These are phyloP conservation scores for Aldrovandia affinis DNA, from an alignment of 2,797 vertebrate genomes.

Conservation along the genomic window DNA sequence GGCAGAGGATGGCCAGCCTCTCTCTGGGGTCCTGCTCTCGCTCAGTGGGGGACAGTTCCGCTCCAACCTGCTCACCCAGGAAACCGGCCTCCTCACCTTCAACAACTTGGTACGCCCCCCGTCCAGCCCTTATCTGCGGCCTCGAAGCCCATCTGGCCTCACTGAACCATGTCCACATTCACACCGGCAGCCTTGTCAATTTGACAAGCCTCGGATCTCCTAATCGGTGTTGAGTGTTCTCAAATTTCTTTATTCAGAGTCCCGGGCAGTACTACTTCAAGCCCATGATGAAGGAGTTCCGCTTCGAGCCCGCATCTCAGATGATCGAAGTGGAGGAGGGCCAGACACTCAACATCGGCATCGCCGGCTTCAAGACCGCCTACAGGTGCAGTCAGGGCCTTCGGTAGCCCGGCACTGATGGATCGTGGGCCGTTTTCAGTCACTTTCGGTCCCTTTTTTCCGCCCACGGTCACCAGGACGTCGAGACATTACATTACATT, in stretches of 20 bases:
- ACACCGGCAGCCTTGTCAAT: neutral
- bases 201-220: neutral
- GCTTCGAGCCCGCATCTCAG: constrained; percentile 94
- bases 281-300: constrained; percentile 99
- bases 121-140: neutral
- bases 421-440: neutral
- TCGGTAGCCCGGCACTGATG: neutral
- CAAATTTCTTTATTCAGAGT: constrained; percentile 72
- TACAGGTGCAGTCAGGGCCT: constrained; percentile 81
- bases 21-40: constrained; percentile 94
- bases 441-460: neutral
- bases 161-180: neutral
- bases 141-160: neutral
- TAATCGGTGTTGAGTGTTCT: neutral
- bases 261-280: constrained; percentile 99
- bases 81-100: constrained; percentile 91
- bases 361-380: constrained; percentile 91
- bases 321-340: constrained; percentile 98
- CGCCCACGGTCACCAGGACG: too few relatives aligned
- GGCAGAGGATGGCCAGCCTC: constrained; percentile 87
- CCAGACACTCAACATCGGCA: constrained; percentile 87
- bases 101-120: constrained; percentile 85
- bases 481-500: neutral
- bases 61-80: constrained; percentile 94
- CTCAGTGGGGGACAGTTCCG: constrained; percentile 94